A percentile compares a stretch with the other conserved stretches of the same genome.
Evolutionary conservation across 1,140 invertebrate species (phyloP).

Genomic region (Megalonaias nervosa): DNA sequence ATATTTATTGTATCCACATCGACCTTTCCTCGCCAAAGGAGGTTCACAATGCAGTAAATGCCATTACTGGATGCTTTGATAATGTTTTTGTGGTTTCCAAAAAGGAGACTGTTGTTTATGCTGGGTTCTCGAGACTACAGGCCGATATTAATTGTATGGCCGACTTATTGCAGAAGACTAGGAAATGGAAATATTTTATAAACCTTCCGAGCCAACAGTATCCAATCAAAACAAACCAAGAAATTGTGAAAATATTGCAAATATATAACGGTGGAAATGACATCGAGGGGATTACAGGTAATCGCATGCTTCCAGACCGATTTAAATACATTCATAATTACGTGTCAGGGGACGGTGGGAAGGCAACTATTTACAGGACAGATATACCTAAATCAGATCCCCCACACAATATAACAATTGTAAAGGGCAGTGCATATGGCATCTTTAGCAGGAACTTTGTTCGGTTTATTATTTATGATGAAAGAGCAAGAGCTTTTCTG

Average conservation of each 20-base stretch:
- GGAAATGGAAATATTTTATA: conserved; percentile 60
- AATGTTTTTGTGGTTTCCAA: conserved; percentile 61
- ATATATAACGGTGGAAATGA: conserved; percentile 57
- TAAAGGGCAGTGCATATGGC: conserved; percentile 65
- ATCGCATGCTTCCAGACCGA: conserved; percentile 15
- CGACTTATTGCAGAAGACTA: conserved; percentile 36
- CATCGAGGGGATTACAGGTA: conserved; percentile 38
- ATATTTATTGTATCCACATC: conserved; percentile 67
- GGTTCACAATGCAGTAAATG: conserved; percentile 40
- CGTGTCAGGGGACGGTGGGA: neutral
- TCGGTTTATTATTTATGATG: conserved; percentile 47
- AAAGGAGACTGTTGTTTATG: conserved; percentile 47
- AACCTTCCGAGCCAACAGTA: conserved; percentile 58
- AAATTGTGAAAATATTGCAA: conserved; percentile 55
- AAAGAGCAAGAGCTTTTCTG: conserved; percentile 45
- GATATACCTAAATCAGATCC: conserved; percentile 38
- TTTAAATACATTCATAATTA: conserved; percentile 19
- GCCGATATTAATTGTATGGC: conserved; percentile 58
- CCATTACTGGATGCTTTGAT: conserved; percentile 54
- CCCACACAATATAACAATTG: conserved; percentile 53
- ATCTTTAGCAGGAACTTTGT: conserved; percentile 61
- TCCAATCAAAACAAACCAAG: conserved; percentile 58
- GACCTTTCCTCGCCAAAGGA: conserved; percentile 47
- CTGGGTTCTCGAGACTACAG: conserved; percentile 41
- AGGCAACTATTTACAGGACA: conserved; percentile 24